Conservation (phyloP, 1,140 invertebrate species). For the Pachyrhynchus sulphureomaculatus region DNA sequence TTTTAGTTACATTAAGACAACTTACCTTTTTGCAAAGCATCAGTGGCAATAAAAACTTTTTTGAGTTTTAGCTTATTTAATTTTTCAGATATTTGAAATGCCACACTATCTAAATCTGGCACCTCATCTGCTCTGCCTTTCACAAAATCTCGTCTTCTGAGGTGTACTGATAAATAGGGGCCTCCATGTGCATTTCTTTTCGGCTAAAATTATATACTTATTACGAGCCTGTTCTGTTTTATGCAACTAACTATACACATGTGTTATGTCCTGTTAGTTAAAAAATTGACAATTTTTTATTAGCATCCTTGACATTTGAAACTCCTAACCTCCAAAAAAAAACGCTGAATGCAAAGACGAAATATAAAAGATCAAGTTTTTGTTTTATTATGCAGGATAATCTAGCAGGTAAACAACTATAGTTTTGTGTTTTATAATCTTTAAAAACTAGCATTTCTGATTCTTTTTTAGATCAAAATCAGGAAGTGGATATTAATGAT, state of each 20-base stretch:
- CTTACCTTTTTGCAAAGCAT: constrained; percentile 63
- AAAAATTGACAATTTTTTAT: too few species aligned
- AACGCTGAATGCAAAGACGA: not conserved
- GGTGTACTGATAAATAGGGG: constrained; percentile 78
- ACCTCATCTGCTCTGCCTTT: constrained; percentile 64
- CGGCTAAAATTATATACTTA: constrained; percentile 50
- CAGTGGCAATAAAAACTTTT: constrained; percentile 80
- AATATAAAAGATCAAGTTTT: not conserved
- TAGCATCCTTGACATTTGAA: too few species aligned
- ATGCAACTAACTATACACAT: too few species aligned
- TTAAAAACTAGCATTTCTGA: not conserved
- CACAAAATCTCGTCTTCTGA: constrained; percentile 83
- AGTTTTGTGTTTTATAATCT: not conserved
- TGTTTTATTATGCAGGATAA: constrained; percentile 13
- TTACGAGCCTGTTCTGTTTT: too few species aligned
- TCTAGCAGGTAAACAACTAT: not conserved
- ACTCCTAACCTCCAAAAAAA: not conserved
- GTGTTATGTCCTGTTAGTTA: too few species aligned
- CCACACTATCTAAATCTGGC: constrained; percentile 70
- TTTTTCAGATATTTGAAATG: constrained; percentile 66
- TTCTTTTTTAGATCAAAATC: constrained; percentile 4
- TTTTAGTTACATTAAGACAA: too few species aligned
- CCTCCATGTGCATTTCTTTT: constrained; percentile 63
- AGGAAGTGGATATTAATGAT: constrained; percentile 62
- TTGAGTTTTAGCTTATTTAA: constrained; percentile 62